A percentile compares a stretch with the other conserved stretches of the same genome.
phyloP scores from a whole-genome alignment of 2,888 invertebrate species.

The Cartodere bifasciata region DNA sequence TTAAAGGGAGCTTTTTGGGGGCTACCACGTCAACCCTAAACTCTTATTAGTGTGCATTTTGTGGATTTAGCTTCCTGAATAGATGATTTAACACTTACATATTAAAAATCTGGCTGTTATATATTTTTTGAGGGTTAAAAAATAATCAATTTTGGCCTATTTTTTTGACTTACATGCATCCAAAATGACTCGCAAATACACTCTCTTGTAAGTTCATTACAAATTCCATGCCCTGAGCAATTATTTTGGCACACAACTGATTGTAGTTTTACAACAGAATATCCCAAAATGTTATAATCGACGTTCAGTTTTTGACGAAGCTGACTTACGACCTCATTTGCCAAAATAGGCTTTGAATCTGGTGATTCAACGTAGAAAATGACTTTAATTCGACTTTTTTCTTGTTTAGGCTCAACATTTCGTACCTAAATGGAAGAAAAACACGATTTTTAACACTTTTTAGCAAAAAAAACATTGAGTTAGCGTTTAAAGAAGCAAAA shows the following conservation, averaged over 20 bases:
- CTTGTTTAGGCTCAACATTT: constrained; percentile 37
- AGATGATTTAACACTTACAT: too few relatives aligned
- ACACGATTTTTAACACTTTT: constrained; percentile 5
- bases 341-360: constrained; percentile 37
- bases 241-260: constrained; percentile 82
- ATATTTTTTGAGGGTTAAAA: too few relatives aligned
- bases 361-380: constrained; percentile 35
- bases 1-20: too few relatives aligned
- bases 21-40: too few relatives aligned
- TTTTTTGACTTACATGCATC: constrained; percentile 55
- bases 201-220: constrained; percentile 68
- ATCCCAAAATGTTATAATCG: constrained; percentile 54
- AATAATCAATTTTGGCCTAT: neutral
- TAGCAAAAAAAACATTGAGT: neutral
- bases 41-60: too few relatives aligned
- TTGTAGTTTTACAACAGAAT: constrained; percentile 65
- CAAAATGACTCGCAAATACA: constrained; percentile 93
- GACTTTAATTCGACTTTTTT: constrained; percentile 38
- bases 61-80: too few relatives aligned
- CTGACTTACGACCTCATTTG: constrained; percentile 51
- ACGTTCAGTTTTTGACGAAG: constrained; percentile 55
- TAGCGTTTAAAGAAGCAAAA: neutral
- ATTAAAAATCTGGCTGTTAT: too few relatives aligned
- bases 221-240: constrained; percentile 85
- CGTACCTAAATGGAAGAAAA: constrained; percentile 26